Conservation (phyloP, 2,113 vertebrate species). For the Micronisus gabar region DNA sequence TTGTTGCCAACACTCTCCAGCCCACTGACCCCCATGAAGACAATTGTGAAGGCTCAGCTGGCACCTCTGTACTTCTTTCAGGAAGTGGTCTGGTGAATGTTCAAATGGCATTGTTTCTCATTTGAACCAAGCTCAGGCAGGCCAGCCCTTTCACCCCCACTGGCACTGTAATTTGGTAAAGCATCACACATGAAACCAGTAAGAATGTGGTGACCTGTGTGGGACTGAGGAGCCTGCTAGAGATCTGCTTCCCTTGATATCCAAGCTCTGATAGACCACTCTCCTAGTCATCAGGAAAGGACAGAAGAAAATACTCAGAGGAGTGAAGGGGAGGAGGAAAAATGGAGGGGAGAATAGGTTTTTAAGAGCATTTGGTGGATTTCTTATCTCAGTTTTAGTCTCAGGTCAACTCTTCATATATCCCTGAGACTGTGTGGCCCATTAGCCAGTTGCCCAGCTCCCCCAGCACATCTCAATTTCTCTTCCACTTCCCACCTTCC, state of each 20-base stretch:
- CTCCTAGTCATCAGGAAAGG: background rate
- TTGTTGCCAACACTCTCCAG: background rate
- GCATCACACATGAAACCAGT: accelerated
- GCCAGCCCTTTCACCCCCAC: background rate
- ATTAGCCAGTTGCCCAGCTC: background rate
- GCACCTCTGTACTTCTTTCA: background rate
- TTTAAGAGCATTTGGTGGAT: background rate
- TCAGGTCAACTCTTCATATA: background rate
- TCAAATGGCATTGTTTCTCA: background rate
- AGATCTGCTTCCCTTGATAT: background rate
- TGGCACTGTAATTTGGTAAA: background rate
- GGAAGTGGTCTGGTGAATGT: background rate
- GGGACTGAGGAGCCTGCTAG: background rate
- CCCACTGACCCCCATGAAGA: background rate
- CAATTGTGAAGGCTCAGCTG: background rate
- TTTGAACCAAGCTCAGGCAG: background rate
- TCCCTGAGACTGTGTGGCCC: background rate
- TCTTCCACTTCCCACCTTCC: background rate
- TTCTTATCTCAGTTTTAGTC: background rate
- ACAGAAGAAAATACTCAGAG: background rate
- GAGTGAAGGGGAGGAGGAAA: background rate
- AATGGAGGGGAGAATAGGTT: background rate
- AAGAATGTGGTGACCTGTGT: background rate
- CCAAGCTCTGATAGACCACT: background rate
- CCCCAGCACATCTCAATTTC: background rate